Evolutionary conservation across 2,113 vertebrate genomes (phyloP).

Genomic region (Tapirus terrestris): DNA sequence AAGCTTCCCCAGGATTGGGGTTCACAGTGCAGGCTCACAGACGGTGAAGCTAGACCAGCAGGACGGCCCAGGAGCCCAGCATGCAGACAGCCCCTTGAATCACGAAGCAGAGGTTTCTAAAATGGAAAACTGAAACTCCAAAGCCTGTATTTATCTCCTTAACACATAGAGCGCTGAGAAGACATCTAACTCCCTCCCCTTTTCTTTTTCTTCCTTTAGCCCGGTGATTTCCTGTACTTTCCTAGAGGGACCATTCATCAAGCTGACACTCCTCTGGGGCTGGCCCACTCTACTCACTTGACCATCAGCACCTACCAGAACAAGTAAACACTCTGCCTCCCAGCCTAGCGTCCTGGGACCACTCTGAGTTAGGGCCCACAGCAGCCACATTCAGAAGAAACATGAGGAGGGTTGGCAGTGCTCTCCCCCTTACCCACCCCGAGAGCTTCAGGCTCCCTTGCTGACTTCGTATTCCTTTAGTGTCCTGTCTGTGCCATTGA

Average conservation of each 20-base stretch:
- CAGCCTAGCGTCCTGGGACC: fast-evolving
- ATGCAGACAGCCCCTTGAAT: no score
- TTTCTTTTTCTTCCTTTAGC: conserved; percentile 81
- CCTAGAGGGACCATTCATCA: conserved; percentile 96
- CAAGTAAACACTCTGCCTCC: conserved; percentile 85
- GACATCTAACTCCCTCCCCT: neutral
- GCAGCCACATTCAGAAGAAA: fast-evolving
- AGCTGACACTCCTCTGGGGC: conserved; percentile 90
- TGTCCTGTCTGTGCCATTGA: neutral
- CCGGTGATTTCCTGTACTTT: conserved; percentile 95
- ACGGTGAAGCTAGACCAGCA: neutral
- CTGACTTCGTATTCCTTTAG: neutral
- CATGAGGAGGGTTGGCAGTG: neutral
- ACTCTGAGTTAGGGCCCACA: neutral
- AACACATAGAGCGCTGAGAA: neutral
- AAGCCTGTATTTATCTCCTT: neutral
- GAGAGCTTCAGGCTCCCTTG: neutral
- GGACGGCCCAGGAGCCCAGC: neutral
- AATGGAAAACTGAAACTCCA: neutral
- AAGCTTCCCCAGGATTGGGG: neutral
- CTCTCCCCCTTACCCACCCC: neutral
- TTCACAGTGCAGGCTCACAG: neutral
- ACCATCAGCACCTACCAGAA: conserved; percentile 97
- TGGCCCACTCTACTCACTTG: conserved; percentile 91
- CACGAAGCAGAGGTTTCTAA: neutral